Evolutionary conservation across 2,888 invertebrate species (phyloP), one percentile per base, ranked within the genome.

Genomic region (Orthosia incerta): DNA sequence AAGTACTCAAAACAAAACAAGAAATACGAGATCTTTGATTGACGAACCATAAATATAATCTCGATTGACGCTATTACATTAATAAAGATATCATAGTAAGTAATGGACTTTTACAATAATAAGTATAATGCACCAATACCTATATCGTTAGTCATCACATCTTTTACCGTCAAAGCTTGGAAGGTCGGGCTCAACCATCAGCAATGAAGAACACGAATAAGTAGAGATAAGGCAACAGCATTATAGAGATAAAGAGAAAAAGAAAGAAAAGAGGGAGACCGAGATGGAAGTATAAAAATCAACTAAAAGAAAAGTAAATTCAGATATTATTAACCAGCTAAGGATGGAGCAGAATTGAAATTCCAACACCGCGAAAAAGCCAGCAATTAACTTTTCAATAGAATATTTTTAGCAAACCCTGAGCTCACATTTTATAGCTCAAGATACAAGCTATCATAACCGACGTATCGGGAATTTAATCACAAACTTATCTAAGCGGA

Each of bases 401-500:
- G 13, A 18, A 11, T 12, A 18, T 50, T 74, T 65, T 26, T 20
- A 63, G 39, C n/a, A 20, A 3, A 12, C 26, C 53, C 15, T 5
- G 31, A 31, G 9, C 20, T 50, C 46, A 53, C 11, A 76, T 13
- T 67, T 57, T 23, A 76, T 57, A 67, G 12, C 13, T 53, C 45
- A 71, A 56, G 31, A 15, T 39, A 48, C 61, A 66, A 18, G 26
- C 55, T 56, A 67, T 76, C 66, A 83, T 80, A 80, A 80, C 46
- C 26, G 48, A 48, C 50, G 11, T 68, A 75, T 56, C 57, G 23
- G 23, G 16, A 66, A 70, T 69, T 74, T 65, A 77, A 86, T 81
- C 77, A 68, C 20, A 16, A 61, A 82, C n/a, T 60, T 78, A 85
- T 83, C 63, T 67, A 76, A 79, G 82, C 74, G 82, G 77, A 82